Base-by-base conservation (phyloP, 1,140 invertebrate species). In the Sarcophaga bullata region DNA sequence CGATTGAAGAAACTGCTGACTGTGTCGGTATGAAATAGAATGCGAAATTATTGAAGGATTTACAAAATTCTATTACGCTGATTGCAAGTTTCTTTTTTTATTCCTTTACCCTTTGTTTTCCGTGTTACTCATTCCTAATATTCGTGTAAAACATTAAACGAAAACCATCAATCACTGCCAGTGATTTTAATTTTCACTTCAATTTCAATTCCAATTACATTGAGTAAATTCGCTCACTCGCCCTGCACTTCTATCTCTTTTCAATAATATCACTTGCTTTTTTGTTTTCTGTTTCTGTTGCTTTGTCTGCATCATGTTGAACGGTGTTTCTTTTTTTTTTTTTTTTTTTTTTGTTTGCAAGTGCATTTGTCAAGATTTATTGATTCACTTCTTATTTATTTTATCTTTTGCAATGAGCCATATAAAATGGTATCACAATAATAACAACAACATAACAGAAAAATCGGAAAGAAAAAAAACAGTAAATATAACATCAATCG, bases 131-230 rank as follows among this genome's bases (percentile, higher is more conserved):
- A 17, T 68, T 68, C n/a, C 17, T 25, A 68, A 68, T 68, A 25
- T 68, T 68, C 17, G 17, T 68, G 62, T 68, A 68, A 8, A 68
- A 68, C 62, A 68, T 78, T 78, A 48, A 78, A 50, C 48, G 50
- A 78, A 19, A 50, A 48, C 75, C n/a, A 78, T 78, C 75, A 78
- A 78, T 78, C 75, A 78, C 75, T 52, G 75, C 48, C 48, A 78
- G 75, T 78, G 75, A 78, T 78, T 78, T 78, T 78, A n/a, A 78
- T 78, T 78, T 78, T 50, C 48, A 52, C 49, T 78, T 47, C 73
- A 49, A 48, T 49, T 17, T 47, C 73, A 48, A 76, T 76, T 76
- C 48, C 48, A 78, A 78, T 78, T 78, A 78, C 75, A 78, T 78
- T 37, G 19, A 68, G 62, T 68, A 68, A 58, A 58, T n/a, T 58